These are phyloP conservation scores for Trypoxylus dichotomus DNA, from an alignment of 1,140 invertebrate species.

Conservation along the genomic window DNA sequence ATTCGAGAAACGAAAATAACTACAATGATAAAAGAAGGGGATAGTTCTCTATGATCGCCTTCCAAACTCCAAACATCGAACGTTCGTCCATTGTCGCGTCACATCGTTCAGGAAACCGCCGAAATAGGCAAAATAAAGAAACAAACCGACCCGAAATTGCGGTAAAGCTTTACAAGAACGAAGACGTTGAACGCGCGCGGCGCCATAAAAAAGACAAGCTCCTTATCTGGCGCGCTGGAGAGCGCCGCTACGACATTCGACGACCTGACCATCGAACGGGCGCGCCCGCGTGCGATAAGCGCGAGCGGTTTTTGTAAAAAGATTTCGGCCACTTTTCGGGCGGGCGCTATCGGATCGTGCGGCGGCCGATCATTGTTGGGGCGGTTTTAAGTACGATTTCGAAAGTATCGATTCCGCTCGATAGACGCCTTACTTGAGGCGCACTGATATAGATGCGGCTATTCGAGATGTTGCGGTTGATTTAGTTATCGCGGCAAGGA, in stretches of 20 bases:
- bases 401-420: background rate
- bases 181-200: background rate
- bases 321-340: slow-evolving; percentile 10
- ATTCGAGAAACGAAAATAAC: too few species aligned
- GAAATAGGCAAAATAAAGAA: background rate
- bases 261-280: background rate
- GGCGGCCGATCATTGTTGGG: background rate
- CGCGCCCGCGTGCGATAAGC: background rate
- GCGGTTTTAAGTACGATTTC: background rate
- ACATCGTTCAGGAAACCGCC: background rate
- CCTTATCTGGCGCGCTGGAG: background rate
- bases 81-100: background rate
- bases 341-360: background rate
- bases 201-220: slow-evolving; percentile 5
- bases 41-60: background rate
- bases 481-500: background rate
- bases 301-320: background rate
- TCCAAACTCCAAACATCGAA: background rate
- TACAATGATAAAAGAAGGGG: background rate
- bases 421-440: background rate
- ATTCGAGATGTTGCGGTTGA: background rate
- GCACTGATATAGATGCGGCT: background rate
- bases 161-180: background rate
- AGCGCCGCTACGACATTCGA: background rate
- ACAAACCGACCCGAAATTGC: background rate